Evolutionary conservation across 2,113 vertebrate genomes (phyloP).

Genomic region (Oryzias melastigma): DNA sequence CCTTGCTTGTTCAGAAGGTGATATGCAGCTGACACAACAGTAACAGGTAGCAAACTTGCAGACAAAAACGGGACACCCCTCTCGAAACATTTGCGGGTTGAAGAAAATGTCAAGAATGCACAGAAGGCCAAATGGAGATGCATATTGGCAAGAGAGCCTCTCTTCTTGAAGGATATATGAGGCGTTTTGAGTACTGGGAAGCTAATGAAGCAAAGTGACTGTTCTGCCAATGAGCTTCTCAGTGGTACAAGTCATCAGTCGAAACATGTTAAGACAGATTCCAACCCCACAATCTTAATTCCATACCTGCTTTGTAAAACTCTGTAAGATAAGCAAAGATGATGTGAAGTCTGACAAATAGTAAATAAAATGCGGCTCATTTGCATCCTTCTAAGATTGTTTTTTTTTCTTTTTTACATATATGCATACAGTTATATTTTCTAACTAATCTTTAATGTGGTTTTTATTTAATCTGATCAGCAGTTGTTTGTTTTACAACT

Average conservation of each 20-base stretch:
- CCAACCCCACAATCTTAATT: slow-evolving; percentile 5
- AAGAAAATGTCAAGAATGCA: slow-evolving; percentile 23
- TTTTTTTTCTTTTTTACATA: slow-evolving; percentile 60
- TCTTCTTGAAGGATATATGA: slow-evolving; percentile 31
- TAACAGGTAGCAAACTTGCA: slow-evolving; percentile 10
- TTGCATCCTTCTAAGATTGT: slow-evolving; percentile 64
- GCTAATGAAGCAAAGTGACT: slow-evolving; percentile 43
- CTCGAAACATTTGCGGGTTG: slow-evolving; percentile 14
- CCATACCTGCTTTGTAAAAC: neutral
- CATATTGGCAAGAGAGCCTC: slow-evolving; percentile 21
- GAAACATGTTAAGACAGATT: slow-evolving; percentile 35
- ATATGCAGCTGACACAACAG: slow-evolving; percentile 21
- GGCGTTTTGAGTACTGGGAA: slow-evolving; percentile 17
- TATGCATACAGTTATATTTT: slow-evolving; percentile 75
- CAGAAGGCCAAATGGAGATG: slow-evolving; percentile 34
- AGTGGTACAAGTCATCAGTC: slow-evolving; percentile 64
- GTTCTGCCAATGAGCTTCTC: slow-evolving; percentile 51
- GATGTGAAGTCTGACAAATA: slow-evolving; percentile 32
- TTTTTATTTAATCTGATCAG: slow-evolving; percentile 79
- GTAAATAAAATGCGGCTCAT: slow-evolving; percentile 55
- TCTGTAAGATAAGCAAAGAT: neutral
- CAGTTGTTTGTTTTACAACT: slow-evolving; percentile 78
- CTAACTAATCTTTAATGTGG: slow-evolving; percentile 71
- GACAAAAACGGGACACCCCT: slow-evolving; percentile 12
- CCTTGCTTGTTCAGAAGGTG: slow-evolving; percentile 16